Base-by-base conservation (phyloP, 1,140 invertebrate genomes). In the Bacillus rossius region DNA sequence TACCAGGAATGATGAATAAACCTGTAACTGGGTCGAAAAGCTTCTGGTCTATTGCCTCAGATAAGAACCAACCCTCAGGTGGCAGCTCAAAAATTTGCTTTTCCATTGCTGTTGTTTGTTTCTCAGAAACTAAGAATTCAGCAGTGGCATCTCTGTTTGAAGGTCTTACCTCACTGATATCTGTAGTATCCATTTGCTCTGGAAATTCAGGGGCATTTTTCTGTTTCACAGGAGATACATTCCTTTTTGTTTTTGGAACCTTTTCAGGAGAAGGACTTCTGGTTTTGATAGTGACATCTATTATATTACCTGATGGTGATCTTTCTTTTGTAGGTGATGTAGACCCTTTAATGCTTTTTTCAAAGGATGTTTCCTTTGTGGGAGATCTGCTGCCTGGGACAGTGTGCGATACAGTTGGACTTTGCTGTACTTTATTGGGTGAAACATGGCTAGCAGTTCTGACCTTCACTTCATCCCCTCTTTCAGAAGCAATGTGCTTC, bases 1-100 rank as follows among this genome's bases (percentile, higher is more conserved):
- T 92, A 26, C 87, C 87, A 37, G 92, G 91, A 65, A 97, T 90
- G 50, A 87, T 86, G 68, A 96, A 94, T 2, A 92, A 76, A 2
- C 93, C 92, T 5, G 83, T 87, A 1, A 82, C 77, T 1, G 90
- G 82, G 75, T 96, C 87, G 63, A 94, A 91, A 2, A 94, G 71
- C 41, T 82, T 81, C 69, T 85, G 80, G 26, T 86, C 76, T 50
- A 94, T 91, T 8, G 88, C 89, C 67, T 92, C 86, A 50, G 79
- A 75, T 0, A 94, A 73, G 48, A 79, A 78, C 92, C 91, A 93
- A 8, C 91, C 91, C 61, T 87, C 85, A n/a, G 78, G 74, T 1
- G 91, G 90, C n/a, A 92, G 63, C 63, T 91, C 86, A 61, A 86
- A 81, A 0, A 82, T 77, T 64, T 81, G 77, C 67, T 77, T 82